Percentiles rank a stretch among this genome's conserved stretches.
Conservation (phyloP, 2,113 vertebrate genomes). For the Ageneiosus marmoratus region DNA sequence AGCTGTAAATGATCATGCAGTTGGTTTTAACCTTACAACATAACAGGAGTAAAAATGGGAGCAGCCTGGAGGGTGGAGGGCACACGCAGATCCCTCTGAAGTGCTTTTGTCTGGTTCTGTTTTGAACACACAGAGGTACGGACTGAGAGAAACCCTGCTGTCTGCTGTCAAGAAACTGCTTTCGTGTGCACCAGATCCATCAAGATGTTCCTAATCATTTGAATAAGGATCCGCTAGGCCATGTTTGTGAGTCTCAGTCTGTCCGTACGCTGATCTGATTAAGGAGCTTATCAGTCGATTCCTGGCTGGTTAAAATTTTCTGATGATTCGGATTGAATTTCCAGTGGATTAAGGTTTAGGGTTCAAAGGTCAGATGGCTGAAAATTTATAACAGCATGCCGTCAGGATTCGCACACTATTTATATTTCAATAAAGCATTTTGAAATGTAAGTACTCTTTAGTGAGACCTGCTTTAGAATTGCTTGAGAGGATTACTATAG, state of each 20-base stretch:
- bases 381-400: background rate
- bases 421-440: background rate
- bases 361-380: conserved; percentile 25
- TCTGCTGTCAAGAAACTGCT: background rate
- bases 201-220: background rate
- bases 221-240: conserved; percentile 11
- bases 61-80: conserved; percentile 24
- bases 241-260: conserved; percentile 6
- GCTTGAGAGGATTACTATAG: background rate
- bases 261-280: background rate
- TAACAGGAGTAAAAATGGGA: background rate
- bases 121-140: background rate
- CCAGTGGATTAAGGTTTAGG: conserved; percentile 18
- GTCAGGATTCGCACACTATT: background rate
- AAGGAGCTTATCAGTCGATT: conserved; percentile 1
- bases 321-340: background rate
- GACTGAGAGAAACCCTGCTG: conserved; percentile 10
- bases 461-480: background rate
- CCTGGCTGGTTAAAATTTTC: conserved; percentile 14
- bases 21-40: background rate
- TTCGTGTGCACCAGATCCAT: background rate
- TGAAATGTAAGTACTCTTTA: background rate
- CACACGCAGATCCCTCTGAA: background rate
- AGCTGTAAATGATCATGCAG: background rate
- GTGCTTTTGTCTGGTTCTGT: conserved; percentile 15